A percentile compares a stretch with the other conserved stretches of the same genome.
These are phyloP conservation scores for Drosophila prolongata DNA, from an alignment of 2,888 invertebrate species.

Conservation along the genomic window DNA sequence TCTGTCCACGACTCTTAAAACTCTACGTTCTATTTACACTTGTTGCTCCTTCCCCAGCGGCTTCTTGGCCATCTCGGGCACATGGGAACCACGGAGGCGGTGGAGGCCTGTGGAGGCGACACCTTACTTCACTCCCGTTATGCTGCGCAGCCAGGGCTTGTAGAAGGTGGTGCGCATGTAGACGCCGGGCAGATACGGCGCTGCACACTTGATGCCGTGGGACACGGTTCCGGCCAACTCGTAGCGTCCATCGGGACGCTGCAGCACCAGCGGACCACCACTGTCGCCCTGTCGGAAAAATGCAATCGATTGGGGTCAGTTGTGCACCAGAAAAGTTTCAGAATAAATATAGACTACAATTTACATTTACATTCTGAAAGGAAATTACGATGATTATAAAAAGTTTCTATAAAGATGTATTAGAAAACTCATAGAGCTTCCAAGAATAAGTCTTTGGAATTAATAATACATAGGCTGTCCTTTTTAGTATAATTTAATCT, in stretches of 20 bases:
- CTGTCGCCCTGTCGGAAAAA: slow-evolving; percentile 91
- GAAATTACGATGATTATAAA: too few relatives aligned
- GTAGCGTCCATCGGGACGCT: slow-evolving; percentile 93
- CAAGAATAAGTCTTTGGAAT: too few relatives aligned
- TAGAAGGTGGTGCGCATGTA: slow-evolving; percentile 97
- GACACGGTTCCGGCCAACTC: slow-evolving; percentile 96
- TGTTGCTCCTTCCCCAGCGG: slow-evolving; percentile 36
- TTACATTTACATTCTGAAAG: too few relatives aligned
- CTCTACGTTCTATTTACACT: slow-evolving; percentile 76
- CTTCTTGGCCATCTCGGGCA: slow-evolving; percentile 7
- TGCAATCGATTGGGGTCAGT: not conserved
- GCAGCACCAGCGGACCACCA: slow-evolving; percentile 94
- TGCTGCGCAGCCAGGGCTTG: slow-evolving; percentile 94
- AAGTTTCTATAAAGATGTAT: too few relatives aligned
- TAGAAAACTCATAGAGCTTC: too few relatives aligned
- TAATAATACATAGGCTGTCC: too few relatives aligned
- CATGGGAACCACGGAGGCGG: not conserved
- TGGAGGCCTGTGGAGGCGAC: slow-evolving; percentile 7
- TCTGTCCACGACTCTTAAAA: slow-evolving; percentile 39
- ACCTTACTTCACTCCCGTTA: slow-evolving; percentile 90
- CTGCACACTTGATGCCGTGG: slow-evolving; percentile 97
- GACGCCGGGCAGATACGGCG: slow-evolving; percentile 95
- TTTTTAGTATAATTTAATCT: too few relatives aligned
- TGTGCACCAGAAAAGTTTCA: not conserved
- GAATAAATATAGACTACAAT: too few relatives aligned